Evolutionary conservation across 1,140 invertebrate genomes (phyloP), one percentile per base, ranked within the genome.

Genomic region (Tetraneura akinire): DNA sequence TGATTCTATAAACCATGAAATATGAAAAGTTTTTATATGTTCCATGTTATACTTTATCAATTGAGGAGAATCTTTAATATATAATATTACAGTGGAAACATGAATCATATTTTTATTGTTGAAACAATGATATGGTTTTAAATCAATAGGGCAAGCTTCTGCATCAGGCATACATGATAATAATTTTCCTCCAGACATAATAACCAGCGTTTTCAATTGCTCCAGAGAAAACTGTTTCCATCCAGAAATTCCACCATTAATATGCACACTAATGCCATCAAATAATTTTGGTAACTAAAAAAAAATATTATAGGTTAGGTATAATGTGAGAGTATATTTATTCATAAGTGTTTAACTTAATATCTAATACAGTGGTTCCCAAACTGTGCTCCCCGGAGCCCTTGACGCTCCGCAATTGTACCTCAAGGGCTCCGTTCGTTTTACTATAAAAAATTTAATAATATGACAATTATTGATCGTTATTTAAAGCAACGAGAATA

Each of bases 1-100:
- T 82, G 90, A 92, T 78, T 92, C 89, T 81, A 93, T 87, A 11
- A 94, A 85, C 92, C 93, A 94, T 3, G 89, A 86, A 0, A 91
- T 85, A 1, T 91, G 89, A 16, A 92, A 85, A 3, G 89, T 87
- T 83, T 91, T 91, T 21, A 93, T 85, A 86, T 90, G 88, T 13
- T 85, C 83, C 89, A 92, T 91, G 81, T 91, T 90, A 81, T 91
- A 90, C 83, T 88, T 89, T 0, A 90, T 85, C 76, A 87, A 84
- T 16, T 90, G 89, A 23, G 3, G 14, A 13, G 73, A 76, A 57
- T 89, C 85, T 18, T 87, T 87, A 81, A 86, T 88, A 83, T 91
- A 92, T 78, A 94, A 89, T 55, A 93, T 90, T 83, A 90, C 91
- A 86, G 92, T 89, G 1, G 89, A 90, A 57, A 60, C 32, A 76